Percentiles rank a stretch among this genome's conserved stretches.
Conservation (phyloP, 2,797 vertebrate genomes). For the Darevskia mixta region DNA sequence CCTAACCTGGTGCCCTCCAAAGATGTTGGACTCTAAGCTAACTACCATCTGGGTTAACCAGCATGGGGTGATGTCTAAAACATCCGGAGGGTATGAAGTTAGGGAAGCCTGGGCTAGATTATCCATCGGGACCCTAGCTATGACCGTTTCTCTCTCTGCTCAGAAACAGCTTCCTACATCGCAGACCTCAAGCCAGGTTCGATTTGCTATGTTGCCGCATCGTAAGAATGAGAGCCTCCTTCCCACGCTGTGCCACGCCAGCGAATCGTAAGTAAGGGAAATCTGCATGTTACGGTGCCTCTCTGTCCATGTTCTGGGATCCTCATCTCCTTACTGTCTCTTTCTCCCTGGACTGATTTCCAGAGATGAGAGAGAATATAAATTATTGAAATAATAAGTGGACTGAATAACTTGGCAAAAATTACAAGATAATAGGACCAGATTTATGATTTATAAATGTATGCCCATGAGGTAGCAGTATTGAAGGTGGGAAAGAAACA, state of each 20-base stretch:
- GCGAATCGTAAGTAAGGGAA: conserved; percentile 47
- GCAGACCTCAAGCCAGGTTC: conserved; percentile 14
- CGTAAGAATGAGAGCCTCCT: rapidly evolving
- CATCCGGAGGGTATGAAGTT: neutral
- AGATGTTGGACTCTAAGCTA: neutral
- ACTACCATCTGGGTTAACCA: too few species aligned
- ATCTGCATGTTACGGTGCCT: neutral
- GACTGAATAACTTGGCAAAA: too few species aligned
- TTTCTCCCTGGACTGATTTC: neutral
- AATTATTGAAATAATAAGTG: neutral
- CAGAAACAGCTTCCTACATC: conserved; percentile 36
- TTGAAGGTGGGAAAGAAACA: too few species aligned
- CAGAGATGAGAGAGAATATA: neutral
- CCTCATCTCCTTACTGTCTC: rapidly evolving
- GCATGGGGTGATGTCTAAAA: neutral
- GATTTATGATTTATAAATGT: too few species aligned
- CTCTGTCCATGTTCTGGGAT: neutral
- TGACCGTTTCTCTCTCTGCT: neutral
- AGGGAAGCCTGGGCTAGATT: neutral
- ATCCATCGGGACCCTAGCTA: neutral
- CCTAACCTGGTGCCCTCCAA: neutral
- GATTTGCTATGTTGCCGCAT: rapidly evolving
- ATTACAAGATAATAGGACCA: too few species aligned
- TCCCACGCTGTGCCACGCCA: neutral
- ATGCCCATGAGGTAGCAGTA: too few species aligned